Evolutionary conservation across 2,888 invertebrate genomes (phyloP), one percentile per base, ranked within the genome.

Genomic region (Eupithecia vulgata): DNA sequence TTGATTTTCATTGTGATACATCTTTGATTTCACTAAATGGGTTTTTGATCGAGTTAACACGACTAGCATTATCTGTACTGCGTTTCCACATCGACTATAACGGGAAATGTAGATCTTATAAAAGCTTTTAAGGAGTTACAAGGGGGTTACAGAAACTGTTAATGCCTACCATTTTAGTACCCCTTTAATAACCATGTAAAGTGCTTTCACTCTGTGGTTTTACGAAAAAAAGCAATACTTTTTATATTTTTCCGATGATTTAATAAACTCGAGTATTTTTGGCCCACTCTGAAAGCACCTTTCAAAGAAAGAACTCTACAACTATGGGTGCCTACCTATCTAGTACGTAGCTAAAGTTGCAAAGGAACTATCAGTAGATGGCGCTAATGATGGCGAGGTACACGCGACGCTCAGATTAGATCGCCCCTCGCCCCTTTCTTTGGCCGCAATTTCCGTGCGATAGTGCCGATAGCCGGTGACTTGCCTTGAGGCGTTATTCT

Each of bases 331-430:
- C 4, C 15, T n/a, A 45, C 3, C 48, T 25, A 57, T 5, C 57
- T 57, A n/a, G 37, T 21, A n/a, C 37, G 12, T 7, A 37, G 57
- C 57, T 15, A 21, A 65, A 21, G 13, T 37, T 65, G 21, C 21
- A 70, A 73, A 65, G 45, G 65, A 86, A 87, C 88, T 90, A 91
- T 91, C 90, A 88, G 87, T 85, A 85, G 87, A 84, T 84, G 79
- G 87, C 84, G 89, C 86, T 92, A 93, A 92, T 92, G 92, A 90
- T 88, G 84, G 85, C 79, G 80, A 80, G 84, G 84, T 83, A 85
- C 92, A 94, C 94, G 93, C 92, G 90, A 93, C 88, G 84, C 77
- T 72, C 85, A 90, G 93, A 93, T 93, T 93, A 92, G 85, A 94
- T 93, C 91, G 88, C 70, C 72, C 72, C 86, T 85, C 87, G 68